Base-by-base conservation (phyloP, 2,797 vertebrate species). In the Sebastes goodei region DNA sequence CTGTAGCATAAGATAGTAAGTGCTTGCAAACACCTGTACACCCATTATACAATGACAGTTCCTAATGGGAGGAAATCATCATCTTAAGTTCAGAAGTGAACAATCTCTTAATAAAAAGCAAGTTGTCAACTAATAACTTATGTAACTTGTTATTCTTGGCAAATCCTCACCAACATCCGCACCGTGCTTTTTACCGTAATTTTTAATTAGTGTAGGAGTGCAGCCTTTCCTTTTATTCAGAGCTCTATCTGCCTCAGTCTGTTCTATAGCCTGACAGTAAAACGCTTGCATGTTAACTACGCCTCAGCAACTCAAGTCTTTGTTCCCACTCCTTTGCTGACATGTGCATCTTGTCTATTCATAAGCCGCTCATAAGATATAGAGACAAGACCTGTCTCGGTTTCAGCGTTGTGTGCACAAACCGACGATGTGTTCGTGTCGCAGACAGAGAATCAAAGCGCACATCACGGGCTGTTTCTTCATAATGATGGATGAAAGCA, bases 241-340 rank as follows among this genome's bases (percentile, higher is more conserved):
- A n/a, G 11, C 61, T 32, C 12, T 33, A 11, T 61, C 29, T 27
- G 63, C 46, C 52, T 84, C 38, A 1, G 38, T 57, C 38, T 52
- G 33, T 83, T 63, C 11, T 2, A 35, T 12, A n/a, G 7, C 5
- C 21, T 33, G 71, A 62, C 76, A 69, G 52, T 14, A 10, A 71
- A 74, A 75, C 12, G n/a, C 69, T 71, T 59, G 77, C 80, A 49
- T 53, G 71, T 72, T 59, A 66, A 73, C 62, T 62, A 52, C 4
- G 17, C 33, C 15, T 71, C 65, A 67, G 81, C 78, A 69, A 8
- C 59, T 42, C 77, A 17, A 38, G 56, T 32, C 73, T 85, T 87
- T 88, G 72, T 74, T 81, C 78, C 78, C 1, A 3, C 67, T 29
- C 57, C 65, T 89, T 72, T 85, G 87, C 90, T 91, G 89, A 90